These are phyloP conservation scores for Danio jaintianensis DNA, from an alignment of 2,797 vertebrate species.

Conservation along the genomic window DNA sequence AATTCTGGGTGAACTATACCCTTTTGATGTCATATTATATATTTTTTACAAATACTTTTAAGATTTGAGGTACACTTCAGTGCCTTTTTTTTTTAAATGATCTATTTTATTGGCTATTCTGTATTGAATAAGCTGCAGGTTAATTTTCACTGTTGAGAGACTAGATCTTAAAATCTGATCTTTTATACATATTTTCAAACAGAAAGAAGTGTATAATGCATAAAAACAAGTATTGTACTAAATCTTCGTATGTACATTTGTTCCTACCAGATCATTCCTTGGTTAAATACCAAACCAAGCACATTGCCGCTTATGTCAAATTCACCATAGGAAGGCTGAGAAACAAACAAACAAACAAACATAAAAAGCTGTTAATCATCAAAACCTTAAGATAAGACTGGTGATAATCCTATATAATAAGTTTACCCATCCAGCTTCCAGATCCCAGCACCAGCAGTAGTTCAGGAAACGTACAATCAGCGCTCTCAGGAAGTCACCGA, in stretches of 20 bases:
- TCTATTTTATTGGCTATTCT: too few relatives aligned
- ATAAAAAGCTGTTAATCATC: conserved; percentile 10
- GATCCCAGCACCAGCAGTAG: conserved; percentile 99
- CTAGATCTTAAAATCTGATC: too few relatives aligned
- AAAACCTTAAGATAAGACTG: background rate
- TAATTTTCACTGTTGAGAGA: too few relatives aligned
- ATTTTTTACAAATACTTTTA: too few relatives aligned
- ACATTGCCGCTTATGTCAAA: conserved; percentile 99
- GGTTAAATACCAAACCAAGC: conserved; percentile 95
- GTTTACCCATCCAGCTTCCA: conserved; percentile 97
- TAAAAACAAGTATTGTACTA: too few relatives aligned
- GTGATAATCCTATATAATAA: background rate
- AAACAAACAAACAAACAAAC: conserved; percentile 15
- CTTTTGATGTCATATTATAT: too few relatives aligned
- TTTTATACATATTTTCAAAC: too few relatives aligned
- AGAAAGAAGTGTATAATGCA: too few relatives aligned
- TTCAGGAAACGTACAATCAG: conserved; percentile 97
- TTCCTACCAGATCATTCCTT: conserved; percentile 98
- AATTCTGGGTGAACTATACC: too few relatives aligned
- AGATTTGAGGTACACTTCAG: too few relatives aligned
- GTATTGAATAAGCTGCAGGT: too few relatives aligned
- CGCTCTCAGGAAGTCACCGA: conserved; percentile 95
- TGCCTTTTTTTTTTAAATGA: too few relatives aligned
- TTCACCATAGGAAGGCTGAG: conserved; percentile 94
- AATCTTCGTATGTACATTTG: background rate